Evolutionary conservation across 2,113 vertebrate species (phyloP).

Genomic region (Bombycilla garrulus): DNA sequence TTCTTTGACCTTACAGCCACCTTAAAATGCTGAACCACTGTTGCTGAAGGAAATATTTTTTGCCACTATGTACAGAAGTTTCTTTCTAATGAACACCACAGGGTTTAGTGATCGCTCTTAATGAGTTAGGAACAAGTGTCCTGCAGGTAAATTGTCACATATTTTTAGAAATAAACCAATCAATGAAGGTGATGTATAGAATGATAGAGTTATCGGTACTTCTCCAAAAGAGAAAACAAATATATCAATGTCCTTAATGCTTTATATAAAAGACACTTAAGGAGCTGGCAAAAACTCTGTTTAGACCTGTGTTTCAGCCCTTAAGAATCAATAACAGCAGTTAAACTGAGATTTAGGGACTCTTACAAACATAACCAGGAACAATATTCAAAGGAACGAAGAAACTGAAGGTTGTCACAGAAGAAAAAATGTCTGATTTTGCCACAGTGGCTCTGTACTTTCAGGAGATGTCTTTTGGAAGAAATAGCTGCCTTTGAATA

Average conservation of each 20-base stretch:
- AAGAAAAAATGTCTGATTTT: not conserved
- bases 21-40: constrained; percentile 38
- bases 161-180: constrained; percentile 63
- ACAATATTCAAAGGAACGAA: constrained; percentile 17
- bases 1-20: constrained; percentile 65
- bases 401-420: not conserved
- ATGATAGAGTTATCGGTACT: constrained; percentile 3
- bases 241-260: constrained; percentile 16
- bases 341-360: constrained; percentile 38
- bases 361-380: not conserved
- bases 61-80: constrained; percentile 50
- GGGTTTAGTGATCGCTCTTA: constrained; percentile 70
- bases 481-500: not conserved
- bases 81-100: constrained; percentile 71
- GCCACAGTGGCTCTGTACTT: not conserved
- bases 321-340: constrained; percentile 1
- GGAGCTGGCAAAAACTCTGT: not conserved
- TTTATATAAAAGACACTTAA: constrained; percentile 4
- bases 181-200: constrained; percentile 40
- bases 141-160: constrained; percentile 64
- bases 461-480: not conserved
- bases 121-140: constrained; percentile 59
- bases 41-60: constrained; percentile 49
- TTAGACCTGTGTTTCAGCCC: not conserved
- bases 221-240: constrained; percentile 43